A percentile compares a stretch with the other conserved stretches of the same genome.
Conservation (phyloP, 2,113 vertebrate genomes). For the Otus sunia region DNA sequence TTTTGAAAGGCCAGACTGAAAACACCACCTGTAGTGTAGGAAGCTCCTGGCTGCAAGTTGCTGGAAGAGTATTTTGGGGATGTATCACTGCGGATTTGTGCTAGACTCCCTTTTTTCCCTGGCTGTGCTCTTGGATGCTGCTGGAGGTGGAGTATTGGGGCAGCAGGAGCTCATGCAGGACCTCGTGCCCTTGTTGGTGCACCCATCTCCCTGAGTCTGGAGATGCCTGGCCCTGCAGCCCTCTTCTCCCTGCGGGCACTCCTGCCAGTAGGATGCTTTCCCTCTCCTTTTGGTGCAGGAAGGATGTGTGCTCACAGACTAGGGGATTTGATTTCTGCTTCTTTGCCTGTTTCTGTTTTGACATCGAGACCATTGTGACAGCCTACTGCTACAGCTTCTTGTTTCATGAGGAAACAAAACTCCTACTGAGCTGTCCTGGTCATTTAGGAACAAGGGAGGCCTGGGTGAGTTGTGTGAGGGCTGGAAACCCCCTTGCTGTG, state of each 20-base stretch:
- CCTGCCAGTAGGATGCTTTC: fast-evolving
- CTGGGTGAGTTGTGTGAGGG: background rate
- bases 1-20: slow-evolving; percentile 11
- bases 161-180: background rate
- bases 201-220: background rate
- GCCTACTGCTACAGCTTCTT: background rate
- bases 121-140: background rate
- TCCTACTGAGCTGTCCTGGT: background rate
- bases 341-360: background rate
- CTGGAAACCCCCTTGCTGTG: background rate
- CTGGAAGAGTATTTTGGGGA: background rate
- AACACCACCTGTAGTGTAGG: background rate
- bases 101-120: background rate
- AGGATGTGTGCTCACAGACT: background rate
- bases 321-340: background rate
- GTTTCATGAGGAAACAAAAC: background rate
- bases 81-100: background rate
- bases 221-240: background rate
- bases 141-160: background rate
- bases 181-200: background rate
- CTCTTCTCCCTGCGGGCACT: background rate
- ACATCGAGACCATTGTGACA: background rate
- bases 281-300: background rate
- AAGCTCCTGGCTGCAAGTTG: background rate
- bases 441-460: background rate